These are phyloP conservation scores for Clarias gariepinus DNA, from an alignment of 2,113 vertebrate species.

Conservation along the genomic window DNA sequence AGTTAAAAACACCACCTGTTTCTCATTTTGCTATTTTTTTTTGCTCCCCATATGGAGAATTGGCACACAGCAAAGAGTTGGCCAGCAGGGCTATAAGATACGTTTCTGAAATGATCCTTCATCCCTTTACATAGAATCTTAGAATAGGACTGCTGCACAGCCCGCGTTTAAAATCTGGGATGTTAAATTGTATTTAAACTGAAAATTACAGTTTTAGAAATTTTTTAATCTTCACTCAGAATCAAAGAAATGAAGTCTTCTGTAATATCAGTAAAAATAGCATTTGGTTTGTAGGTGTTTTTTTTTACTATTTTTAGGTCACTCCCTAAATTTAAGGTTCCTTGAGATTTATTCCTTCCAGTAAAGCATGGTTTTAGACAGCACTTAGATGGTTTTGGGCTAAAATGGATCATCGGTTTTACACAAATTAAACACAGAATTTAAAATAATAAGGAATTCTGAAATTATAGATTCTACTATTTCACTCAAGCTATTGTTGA, in stretches of 20 bases:
- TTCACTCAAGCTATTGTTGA: neutral
- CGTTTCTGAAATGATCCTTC: neutral
- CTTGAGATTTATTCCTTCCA: neutral
- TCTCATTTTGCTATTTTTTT: neutral
- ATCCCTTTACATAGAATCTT: neutral
- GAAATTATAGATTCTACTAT: neutral
- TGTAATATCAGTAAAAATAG: neutral
- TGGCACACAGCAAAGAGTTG: neutral
- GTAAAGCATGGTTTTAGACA: neutral
- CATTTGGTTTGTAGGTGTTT: neutral
- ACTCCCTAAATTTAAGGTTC: neutral
- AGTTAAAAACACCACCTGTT: neutral
- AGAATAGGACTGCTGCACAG: neutral
- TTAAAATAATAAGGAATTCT: neutral
- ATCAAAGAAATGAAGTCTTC: neutral
- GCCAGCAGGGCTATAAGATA: neutral
- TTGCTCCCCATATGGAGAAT: neutral
- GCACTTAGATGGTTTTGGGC: neutral
- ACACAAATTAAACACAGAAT: neutral
- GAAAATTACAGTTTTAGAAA: neutral
- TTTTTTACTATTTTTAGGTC: neutral
- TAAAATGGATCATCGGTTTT: neutral
- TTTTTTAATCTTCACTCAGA: neutral
- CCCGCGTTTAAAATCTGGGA: no score
- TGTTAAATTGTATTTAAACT: neutral